A percentile compares a stretch with the other conserved stretches of the same genome.
phyloP scores from a whole-genome alignment of 2,888 invertebrate species.

The Diadegma fenestrale region DNA sequence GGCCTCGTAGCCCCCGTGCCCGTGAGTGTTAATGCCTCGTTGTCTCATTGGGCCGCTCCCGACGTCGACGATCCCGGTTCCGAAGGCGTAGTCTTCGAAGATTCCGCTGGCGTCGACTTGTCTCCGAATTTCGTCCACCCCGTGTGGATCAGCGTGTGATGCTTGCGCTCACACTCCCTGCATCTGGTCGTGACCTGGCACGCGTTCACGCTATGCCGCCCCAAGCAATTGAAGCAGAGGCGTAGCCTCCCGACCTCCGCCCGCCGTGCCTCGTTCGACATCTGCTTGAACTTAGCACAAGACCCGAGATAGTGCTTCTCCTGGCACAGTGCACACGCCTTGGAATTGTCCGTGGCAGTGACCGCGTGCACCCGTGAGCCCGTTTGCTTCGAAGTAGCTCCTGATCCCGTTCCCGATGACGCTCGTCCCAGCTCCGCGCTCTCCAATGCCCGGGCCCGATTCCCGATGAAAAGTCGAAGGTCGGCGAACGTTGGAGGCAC shows the following conservation, averaged over 20 bases:
- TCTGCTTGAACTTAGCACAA: conserved; percentile 2
- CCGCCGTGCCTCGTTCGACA: conserved; percentile 7
- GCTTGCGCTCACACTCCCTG: no score
- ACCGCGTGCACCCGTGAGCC: not conserved
- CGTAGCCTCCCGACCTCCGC: not conserved
- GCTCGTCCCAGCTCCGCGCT: not conserved
- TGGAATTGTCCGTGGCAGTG: not conserved
- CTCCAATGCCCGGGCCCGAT: conserved; percentile 33
- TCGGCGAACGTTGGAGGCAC: not conserved
- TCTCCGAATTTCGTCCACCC: conserved; percentile 31
- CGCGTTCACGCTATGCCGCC: no score
- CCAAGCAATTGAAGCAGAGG: no score
- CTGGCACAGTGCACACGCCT: conserved; percentile 5
- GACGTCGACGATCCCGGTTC: not conserved
- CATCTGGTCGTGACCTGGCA: no score
- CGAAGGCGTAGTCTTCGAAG: no score
- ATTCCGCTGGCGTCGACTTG: not conserved
- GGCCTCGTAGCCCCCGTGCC: conserved; percentile 67
- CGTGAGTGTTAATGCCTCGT: no score
- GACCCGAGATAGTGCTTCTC: conserved; percentile 3
- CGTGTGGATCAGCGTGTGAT: not conserved
- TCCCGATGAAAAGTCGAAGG: not conserved
- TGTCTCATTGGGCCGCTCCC: not conserved
- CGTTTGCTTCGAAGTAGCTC: not conserved
- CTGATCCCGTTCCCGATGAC: not conserved